Conservation (phyloP, 2,797 vertebrate genomes). For the Falco rusticolus region DNA sequence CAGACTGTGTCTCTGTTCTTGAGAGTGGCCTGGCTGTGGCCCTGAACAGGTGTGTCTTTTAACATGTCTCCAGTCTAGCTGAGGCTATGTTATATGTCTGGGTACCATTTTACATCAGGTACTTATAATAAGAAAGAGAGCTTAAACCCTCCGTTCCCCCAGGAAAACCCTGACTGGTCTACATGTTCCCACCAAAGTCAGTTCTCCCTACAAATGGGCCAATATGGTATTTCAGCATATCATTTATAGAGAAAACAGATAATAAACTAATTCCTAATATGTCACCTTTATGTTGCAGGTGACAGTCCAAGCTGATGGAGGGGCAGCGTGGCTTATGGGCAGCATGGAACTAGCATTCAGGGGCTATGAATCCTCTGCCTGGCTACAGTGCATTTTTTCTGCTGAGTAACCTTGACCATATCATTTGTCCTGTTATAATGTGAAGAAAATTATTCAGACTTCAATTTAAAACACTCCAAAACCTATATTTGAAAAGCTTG, state of each 20-base stretch:
- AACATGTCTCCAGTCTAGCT: not conserved
- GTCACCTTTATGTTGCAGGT: not conserved
- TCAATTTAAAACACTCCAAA: slow-evolving; percentile 20
- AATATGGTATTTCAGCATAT: not conserved
- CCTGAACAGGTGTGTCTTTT: not conserved
- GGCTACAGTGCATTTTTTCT: not conserved
- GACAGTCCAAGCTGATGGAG: not conserved
- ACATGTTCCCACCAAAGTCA: not conserved
- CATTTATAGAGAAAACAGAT: not conserved
- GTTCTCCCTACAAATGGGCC: not conserved
- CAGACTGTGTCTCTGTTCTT: not conserved
- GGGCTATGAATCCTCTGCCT: not conserved
- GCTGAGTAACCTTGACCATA: not conserved
- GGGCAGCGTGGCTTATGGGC: not conserved
- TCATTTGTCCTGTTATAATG: not conserved
- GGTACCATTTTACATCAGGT: not conserved
- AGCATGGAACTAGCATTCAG: not conserved
- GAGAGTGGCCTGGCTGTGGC: not conserved
- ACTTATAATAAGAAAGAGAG: not conserved
- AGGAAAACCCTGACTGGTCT: not conserved
- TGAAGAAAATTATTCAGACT: slow-evolving; percentile 14
- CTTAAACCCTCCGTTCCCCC: not conserved
- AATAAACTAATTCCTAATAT: not conserved
- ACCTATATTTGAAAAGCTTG: not conserved
- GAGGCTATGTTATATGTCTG: not conserved